Percentiles rank a stretch among this genome's conserved stretches.
Conservation (phyloP, 1,140 invertebrate genomes). For the Cotesia vestalis region DNA sequence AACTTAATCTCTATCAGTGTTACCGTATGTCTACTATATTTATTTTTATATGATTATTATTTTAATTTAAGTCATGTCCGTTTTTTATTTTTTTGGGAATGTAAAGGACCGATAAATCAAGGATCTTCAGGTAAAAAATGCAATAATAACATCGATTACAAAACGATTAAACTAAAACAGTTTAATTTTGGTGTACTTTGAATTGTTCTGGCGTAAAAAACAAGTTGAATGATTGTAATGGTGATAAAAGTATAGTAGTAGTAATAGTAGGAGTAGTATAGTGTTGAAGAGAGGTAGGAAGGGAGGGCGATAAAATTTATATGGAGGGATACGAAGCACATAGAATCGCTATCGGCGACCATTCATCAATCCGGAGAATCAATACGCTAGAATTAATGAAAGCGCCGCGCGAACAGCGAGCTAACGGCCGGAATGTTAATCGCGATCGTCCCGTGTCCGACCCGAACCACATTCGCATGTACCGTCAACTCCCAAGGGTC, state of each 20-base stretch:
- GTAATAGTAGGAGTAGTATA: conserved; percentile 28
- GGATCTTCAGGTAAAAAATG: too few relatives aligned
- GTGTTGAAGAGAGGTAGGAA: conserved; percentile 49
- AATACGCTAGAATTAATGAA: conserved; percentile 69
- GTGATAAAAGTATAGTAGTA: conserved; percentile 41
- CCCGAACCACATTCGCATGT: conserved; percentile 57
- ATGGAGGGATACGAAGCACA: conserved; percentile 53
- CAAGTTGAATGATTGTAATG: conserved; percentile 12
- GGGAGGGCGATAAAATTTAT: conserved; percentile 57
- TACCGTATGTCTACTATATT: too few relatives aligned
- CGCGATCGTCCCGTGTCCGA: conserved; percentile 64
- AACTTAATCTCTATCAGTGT: too few relatives aligned
- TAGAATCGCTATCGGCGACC: conserved; percentile 67
- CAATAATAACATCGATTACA: too few relatives aligned
- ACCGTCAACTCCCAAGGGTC: conserved; percentile 62
- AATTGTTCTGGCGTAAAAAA: background rate
- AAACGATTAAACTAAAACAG: background rate
- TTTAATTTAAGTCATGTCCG: too few relatives aligned
- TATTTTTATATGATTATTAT: too few relatives aligned
- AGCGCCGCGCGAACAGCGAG: conserved; percentile 67
- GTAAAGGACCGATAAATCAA: too few relatives aligned
- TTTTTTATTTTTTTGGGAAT: background rate
- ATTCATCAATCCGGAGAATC: conserved; percentile 67
- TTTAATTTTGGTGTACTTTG: background rate
- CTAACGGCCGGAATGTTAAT: conserved; percentile 67